These are phyloP conservation scores for Stenodema calcarata DNA, from an alignment of 2,888 invertebrate genomes.

Conservation along the genomic window DNA sequence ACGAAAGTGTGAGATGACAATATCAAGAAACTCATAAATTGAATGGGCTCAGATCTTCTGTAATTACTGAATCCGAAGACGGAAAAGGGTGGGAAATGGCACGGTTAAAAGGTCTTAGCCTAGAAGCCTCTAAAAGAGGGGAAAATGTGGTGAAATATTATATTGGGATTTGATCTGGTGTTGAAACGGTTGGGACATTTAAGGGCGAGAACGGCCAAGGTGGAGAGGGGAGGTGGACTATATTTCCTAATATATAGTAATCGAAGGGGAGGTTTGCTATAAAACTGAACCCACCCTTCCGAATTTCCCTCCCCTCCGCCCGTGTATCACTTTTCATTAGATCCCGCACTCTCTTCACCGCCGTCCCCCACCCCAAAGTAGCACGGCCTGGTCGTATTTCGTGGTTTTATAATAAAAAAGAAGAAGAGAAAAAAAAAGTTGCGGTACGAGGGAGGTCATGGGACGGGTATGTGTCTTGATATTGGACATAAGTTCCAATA, in stretches of 20 bases:
- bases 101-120: slow-evolving; percentile 19
- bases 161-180: slow-evolving; percentile 54
- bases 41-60: slow-evolving; percentile 17
- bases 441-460: not conserved
- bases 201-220: slow-evolving; percentile 34
- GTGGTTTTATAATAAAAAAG: slow-evolving; percentile 52
- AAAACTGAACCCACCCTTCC: slow-evolving; percentile 44
- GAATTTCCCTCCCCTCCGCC: not conserved
- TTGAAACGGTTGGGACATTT: slow-evolving; percentile 49
- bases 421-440: not conserved
- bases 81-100: slow-evolving; percentile 16
- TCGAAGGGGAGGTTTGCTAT: slow-evolving; percentile 52
- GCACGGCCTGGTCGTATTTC: slow-evolving; percentile 34
- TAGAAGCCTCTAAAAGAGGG: not conserved
- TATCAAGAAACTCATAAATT: slow-evolving; percentile 17
- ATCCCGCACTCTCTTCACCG: slow-evolving; percentile 31
- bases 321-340: slow-evolving; percentile 53
- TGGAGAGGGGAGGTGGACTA: slow-evolving; percentile 20
- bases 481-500: slow-evolving; percentile 52
- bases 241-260: slow-evolving; percentile 55
- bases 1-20: not conserved
- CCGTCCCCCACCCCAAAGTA: not conserved
- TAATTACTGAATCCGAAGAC: slow-evolving; percentile 31
- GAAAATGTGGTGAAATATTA: slow-evolving; percentile 52
- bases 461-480: slow-evolving; percentile 31